phyloP scores from a whole-genome alignment of 1,140 invertebrate species.

The Temnothorax nylanderi region DNA sequence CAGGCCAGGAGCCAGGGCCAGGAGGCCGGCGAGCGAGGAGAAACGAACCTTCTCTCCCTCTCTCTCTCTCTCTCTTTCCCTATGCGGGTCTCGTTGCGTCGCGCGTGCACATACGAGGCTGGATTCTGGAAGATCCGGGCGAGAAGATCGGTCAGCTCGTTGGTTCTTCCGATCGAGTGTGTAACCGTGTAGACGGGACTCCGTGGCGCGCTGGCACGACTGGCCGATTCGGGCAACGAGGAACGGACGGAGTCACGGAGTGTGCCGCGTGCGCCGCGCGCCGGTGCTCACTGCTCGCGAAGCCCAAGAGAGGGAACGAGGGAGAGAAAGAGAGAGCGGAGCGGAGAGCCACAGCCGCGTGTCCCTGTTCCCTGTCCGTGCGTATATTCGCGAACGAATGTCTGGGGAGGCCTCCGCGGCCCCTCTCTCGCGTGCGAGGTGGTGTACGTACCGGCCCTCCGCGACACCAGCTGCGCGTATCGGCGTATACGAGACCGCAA shows the following conservation, averaged over 20 bases:
- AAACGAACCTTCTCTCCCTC: slow-evolving; percentile 67
- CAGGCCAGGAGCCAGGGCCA: neutral
- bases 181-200: slow-evolving; percentile 22
- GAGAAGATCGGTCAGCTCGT: slow-evolving; percentile 1
- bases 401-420: neutral
- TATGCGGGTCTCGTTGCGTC: slow-evolving; percentile 55
- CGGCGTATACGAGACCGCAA: slow-evolving; percentile 64
- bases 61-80: neutral
- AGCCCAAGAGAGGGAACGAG: slow-evolving; percentile 29
- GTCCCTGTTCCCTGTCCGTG: slow-evolving; percentile 38
- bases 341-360: slow-evolving; percentile 45
- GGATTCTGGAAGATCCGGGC: slow-evolving; percentile 71
- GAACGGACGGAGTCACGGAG: slow-evolving; percentile 55
- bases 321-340: neutral
- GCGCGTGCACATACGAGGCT: slow-evolving; percentile 73
- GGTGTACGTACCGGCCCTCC: slow-evolving; percentile 17
- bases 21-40: slow-evolving; percentile 62
- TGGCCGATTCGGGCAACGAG: slow-evolving; percentile 73
- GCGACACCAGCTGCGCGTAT: slow-evolving; percentile 42
- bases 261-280: slow-evolving; percentile 64
- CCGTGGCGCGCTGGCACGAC: slow-evolving; percentile 74
- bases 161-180: neutral
- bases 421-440: slow-evolving; percentile 47
- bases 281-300: slow-evolving; percentile 65
- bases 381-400: slow-evolving; percentile 36